phyloP scores from a whole-genome alignment of 2,888 invertebrate genomes.

The Meteorus cinctellus region DNA sequence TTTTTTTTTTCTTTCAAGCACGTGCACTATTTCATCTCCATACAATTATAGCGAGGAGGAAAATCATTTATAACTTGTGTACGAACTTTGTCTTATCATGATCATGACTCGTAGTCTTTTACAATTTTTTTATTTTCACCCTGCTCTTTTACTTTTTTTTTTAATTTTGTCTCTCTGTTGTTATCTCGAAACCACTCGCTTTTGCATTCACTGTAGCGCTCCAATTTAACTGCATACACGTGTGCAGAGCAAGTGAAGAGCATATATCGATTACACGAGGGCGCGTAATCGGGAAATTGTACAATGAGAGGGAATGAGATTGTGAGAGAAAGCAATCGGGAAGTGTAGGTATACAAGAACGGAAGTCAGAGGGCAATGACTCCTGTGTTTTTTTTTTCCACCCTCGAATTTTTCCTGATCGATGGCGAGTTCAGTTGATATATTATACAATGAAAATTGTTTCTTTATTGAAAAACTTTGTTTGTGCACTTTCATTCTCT shows the following conservation, averaged over 20 bases:
- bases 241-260: constrained; percentile 27
- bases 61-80: constrained; percentile 13
- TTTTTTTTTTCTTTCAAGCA: background rate
- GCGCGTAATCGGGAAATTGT: constrained; percentile 46
- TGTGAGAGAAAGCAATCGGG: constrained; percentile 11
- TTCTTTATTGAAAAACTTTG: background rate
- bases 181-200: constrained; percentile 6
- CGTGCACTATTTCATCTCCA: constrained; percentile 6
- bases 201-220: constrained; percentile 32
- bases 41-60: constrained; percentile 4
- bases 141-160: background rate
- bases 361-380: constrained; percentile 44
- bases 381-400: background rate
- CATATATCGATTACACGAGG: constrained; percentile 45
- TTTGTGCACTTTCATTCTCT: background rate
- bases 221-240: constrained; percentile 33
- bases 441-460: background rate
- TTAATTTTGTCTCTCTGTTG: constrained; percentile 4
- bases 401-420: constrained; percentile 26
- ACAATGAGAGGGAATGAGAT: constrained; percentile 2
- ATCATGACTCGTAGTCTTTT: constrained; percentile 5
- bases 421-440: background rate
- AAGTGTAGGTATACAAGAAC: constrained; percentile 33
- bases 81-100: background rate
- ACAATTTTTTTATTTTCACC: constrained; percentile 11